Evolutionary conservation across 2,797 vertebrate genomes (phyloP).

Genomic region (Taenioides sp.): DNA sequence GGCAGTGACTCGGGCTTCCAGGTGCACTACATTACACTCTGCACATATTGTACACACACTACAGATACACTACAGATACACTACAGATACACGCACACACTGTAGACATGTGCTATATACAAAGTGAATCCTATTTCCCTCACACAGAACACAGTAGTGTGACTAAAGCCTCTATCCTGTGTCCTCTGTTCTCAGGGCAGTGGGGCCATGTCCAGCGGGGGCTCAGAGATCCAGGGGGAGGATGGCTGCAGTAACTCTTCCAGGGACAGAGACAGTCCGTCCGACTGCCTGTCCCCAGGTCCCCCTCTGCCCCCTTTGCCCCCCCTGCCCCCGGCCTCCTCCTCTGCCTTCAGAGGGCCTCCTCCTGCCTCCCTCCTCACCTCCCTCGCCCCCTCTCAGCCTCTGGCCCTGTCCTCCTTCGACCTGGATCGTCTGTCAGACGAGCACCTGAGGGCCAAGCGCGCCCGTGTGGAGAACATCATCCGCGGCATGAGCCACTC

Average conservation of each 20-base stretch:
- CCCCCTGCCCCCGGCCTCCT: slow-evolving; percentile 69
- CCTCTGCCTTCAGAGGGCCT: slow-evolving; percentile 75
- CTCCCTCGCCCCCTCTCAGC: slow-evolving; percentile 74
- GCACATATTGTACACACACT: not conserved
- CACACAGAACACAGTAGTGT: not conserved
- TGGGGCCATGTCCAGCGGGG: slow-evolving; percentile 93
- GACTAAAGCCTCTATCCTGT: not conserved
- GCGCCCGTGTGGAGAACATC: slow-evolving; percentile 97
- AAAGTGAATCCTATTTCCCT: not conserved
- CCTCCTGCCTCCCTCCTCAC: slow-evolving; percentile 39
- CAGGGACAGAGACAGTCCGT: slow-evolving; percentile 89
- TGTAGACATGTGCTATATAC: not conserved
- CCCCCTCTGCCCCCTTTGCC: slow-evolving; percentile 68
- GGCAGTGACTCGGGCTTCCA: slow-evolving; percentile 94
- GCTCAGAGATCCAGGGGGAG: slow-evolving; percentile 96
- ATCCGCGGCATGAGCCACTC: slow-evolving; percentile 99
- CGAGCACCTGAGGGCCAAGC: slow-evolving; percentile 97
- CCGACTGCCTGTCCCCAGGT: slow-evolving; percentile 93
- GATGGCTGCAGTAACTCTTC: slow-evolving; percentile 97
- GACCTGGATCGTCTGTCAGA: slow-evolving; percentile 96
- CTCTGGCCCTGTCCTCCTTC: slow-evolving; percentile 82
- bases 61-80: not conserved
- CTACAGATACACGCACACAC: not conserved
- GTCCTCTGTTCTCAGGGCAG: slow-evolving; percentile 59
- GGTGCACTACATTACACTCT: slow-evolving; percentile 55